Conservation (phyloP, 2,113 vertebrate species). For the Ornithorhynchus anatinus region DNA sequence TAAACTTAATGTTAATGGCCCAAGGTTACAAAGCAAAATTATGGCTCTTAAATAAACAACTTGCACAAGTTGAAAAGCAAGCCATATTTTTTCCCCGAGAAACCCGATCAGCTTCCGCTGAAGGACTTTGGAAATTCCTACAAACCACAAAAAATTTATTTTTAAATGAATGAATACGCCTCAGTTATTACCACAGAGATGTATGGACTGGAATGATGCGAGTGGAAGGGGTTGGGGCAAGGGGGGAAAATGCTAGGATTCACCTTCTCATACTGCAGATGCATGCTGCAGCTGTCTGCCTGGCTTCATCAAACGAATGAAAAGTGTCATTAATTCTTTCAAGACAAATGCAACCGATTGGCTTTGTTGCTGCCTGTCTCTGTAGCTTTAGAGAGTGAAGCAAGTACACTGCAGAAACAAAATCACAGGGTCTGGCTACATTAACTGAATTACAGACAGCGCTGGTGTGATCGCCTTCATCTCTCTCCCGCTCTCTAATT, state of each 20-base stretch:
- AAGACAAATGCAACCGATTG: conserved; percentile 67
- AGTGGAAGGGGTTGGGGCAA: neutral
- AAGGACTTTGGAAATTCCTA: neutral
- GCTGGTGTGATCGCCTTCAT: conserved; percentile 63
- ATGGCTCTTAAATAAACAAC: neutral
- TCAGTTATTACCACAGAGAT: neutral
- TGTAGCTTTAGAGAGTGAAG: conserved; percentile 53
- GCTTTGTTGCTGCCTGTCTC: conserved; percentile 67
- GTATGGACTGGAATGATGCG: neutral
- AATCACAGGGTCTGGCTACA: conserved; percentile 63
- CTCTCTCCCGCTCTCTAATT: conserved; percentile 72
- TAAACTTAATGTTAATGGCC: too few relatives aligned
- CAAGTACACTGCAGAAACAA: conserved; percentile 40
- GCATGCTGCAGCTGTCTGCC: conserved; percentile 51
- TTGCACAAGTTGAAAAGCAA: neutral
- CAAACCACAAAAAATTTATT: neutral
- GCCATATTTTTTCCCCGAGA: neutral
- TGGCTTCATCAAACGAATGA: conserved; percentile 53
- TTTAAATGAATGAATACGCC: conserved; percentile 5
- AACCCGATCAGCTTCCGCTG: neutral
- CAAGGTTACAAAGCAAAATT: too few relatives aligned
- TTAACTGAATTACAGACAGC: conserved; percentile 67
- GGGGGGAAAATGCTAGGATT: neutral
- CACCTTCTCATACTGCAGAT: conserved; percentile 38
- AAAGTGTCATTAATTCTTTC: conserved; percentile 67